These are phyloP conservation scores for Callopanchax toddi DNA, from an alignment of 2,113 vertebrate species.

Conservation along the genomic window DNA sequence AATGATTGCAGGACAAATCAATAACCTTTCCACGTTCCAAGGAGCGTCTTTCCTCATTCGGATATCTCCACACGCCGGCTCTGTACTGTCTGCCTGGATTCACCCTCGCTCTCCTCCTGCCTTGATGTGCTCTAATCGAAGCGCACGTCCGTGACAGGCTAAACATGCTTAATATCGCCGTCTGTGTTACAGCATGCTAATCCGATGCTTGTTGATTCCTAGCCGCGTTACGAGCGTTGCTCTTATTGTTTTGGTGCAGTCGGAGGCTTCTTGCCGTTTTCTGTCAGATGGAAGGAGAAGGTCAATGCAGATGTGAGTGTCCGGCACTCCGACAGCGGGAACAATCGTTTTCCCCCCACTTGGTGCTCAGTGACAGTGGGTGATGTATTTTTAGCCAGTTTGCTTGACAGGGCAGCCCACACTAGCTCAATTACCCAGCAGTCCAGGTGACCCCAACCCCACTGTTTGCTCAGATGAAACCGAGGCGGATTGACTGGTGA, in stretches of 20 bases:
- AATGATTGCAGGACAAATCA: constrained; percentile 99
- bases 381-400: constrained; percentile 87
- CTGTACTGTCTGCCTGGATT: constrained; percentile 50
- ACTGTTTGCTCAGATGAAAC: constrained; percentile 87
- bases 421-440: constrained; percentile 89
- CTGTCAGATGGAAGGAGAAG: constrained; percentile 82
- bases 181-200: constrained; percentile 51
- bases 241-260: constrained; percentile 47
- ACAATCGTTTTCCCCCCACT: constrained; percentile 90
- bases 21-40: constrained; percentile 93
- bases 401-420: constrained; percentile 83
- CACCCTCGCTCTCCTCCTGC: constrained; percentile 47
- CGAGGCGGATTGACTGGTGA: constrained; percentile 79
- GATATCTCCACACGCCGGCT: constrained; percentile 53
- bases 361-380: constrained; percentile 86
- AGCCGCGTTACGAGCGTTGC: constrained; percentile 37
- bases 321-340: constrained; percentile 79
- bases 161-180: constrained; percentile 59
- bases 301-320: constrained; percentile 85
- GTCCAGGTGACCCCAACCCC: constrained; percentile 84
- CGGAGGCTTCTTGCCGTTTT: constrained; percentile 30
- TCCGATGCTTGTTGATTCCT: constrained; percentile 23
- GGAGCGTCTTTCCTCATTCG: constrained; percentile 70
- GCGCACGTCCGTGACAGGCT: constrained; percentile 61
- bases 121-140: constrained; percentile 68